These are phyloP conservation scores for Oegoconia quadripuncta DNA, from an alignment of 2,888 invertebrate species.

Conservation along the genomic window DNA sequence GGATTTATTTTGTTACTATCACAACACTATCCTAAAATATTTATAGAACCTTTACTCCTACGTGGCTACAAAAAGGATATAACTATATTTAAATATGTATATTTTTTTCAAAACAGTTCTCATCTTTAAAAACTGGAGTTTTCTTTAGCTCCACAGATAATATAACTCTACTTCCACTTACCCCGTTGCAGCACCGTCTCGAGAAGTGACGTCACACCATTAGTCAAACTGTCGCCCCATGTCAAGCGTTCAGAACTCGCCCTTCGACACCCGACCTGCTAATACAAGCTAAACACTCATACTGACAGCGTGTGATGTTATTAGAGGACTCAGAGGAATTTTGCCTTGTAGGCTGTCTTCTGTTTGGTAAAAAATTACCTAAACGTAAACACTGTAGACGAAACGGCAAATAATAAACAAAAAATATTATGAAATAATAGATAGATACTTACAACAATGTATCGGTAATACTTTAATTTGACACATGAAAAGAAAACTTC, in stretches of 20 bases:
- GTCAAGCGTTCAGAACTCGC: constrained; percentile 59
- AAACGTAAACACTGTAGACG: not conserved
- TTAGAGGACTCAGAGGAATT: constrained; percentile 45
- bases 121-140: too few species aligned
- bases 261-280: constrained; percentile 50
- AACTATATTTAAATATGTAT: too few species aligned
- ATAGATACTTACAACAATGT: too few species aligned
- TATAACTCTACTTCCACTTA: not conserved
- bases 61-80: too few species aligned
- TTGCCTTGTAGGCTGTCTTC: not conserved
- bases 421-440: not conserved
- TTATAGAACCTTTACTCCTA: too few species aligned
- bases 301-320: constrained; percentile 59
- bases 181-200: constrained; percentile 20
- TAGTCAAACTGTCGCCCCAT: constrained; percentile 76
- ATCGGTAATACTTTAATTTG: too few species aligned
- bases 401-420: not conserved
- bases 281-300: constrained; percentile 53
- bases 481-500: too few species aligned
- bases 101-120: too few species aligned
- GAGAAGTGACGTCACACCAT: constrained; percentile 57
- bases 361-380: not conserved
- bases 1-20: too few species aligned
- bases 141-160: not conserved
- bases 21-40: too few species aligned